Conservation (phyloP, 2,797 vertebrate genomes). For the Phalloptychus januarius region DNA sequence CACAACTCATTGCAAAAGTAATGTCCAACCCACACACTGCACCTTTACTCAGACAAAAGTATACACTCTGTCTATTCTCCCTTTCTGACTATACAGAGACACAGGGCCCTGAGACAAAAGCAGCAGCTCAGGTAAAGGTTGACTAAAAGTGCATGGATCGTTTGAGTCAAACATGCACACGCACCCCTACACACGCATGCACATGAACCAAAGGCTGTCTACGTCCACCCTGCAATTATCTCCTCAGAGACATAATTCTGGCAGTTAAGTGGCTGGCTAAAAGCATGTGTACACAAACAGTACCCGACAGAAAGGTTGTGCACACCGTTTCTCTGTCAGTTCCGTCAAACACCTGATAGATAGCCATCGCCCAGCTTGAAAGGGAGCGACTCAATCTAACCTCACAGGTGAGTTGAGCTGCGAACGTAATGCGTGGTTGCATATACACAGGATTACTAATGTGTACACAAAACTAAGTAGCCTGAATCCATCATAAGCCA, state of each 20-base stretch:
- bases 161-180: slow-evolving; percentile 49
- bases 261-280: slow-evolving; percentile 83
- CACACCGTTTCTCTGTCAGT: slow-evolving; percentile 70
- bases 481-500: neutral
- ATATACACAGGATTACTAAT: slow-evolving; percentile 8
- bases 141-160: slow-evolving; percentile 79
- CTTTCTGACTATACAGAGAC: slow-evolving; percentile 38
- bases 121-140: slow-evolving; percentile 70
- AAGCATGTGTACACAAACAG: slow-evolving; percentile 85
- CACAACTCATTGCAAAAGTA: slow-evolving; percentile 58
- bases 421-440: slow-evolving; percentile 17
- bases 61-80: slow-evolving; percentile 36
- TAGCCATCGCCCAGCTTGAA: slow-evolving; percentile 48
- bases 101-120: slow-evolving; percentile 62
- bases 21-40: slow-evolving; percentile 61
- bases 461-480: slow-evolving; percentile 11
- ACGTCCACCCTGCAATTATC: slow-evolving; percentile 81
- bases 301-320: slow-evolving; percentile 66
- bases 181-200: slow-evolving; percentile 45
- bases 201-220: slow-evolving; percentile 69
- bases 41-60: slow-evolving; percentile 47
- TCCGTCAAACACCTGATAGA: slow-evolving; percentile 73
- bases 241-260: slow-evolving; percentile 78
- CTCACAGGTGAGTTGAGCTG: slow-evolving; percentile 38
- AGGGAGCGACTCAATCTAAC: slow-evolving; percentile 59